Evolutionary conservation across 2,113 vertebrate genomes (phyloP).

Genomic region (Sceloporus undulatus): DNA sequence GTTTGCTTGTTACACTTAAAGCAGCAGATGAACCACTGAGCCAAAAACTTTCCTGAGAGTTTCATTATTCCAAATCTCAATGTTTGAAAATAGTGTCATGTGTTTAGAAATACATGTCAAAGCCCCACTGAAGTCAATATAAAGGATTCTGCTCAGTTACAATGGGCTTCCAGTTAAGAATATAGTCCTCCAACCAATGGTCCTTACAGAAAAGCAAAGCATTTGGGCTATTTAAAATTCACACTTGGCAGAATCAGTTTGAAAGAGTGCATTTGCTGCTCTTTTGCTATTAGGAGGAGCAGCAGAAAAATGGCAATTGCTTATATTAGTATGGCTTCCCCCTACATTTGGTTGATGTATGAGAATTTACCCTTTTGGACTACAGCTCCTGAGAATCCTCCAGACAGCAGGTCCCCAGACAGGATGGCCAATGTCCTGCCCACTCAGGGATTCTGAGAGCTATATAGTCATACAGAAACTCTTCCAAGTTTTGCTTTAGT

Average conservation of each 20-base stretch:
- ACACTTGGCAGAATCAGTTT: neutral
- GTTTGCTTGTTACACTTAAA: constrained; percentile 42
- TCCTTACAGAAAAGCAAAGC: neutral
- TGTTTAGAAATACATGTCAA: neutral
- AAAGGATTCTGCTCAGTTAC: neutral
- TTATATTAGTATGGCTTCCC: neutral
- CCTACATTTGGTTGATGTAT: neutral
- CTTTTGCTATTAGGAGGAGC: neutral
- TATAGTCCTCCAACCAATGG: neutral
- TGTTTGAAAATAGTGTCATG: neutral
- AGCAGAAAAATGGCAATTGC: neutral
- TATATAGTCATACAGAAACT: neutral
- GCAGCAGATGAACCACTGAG: neutral
- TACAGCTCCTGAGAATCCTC: no score
- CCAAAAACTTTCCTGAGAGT: neutral
- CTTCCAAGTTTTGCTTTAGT: neutral
- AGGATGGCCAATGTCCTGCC: no score
- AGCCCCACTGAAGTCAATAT: neutral
- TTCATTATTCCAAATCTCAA: constrained; percentile 30
- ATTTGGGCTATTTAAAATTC: neutral
- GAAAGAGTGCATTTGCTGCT: neutral
- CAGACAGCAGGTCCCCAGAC: no score
- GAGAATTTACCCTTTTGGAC: no score
- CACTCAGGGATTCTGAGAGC: no score
- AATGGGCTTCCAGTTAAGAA: fast-evolving